Percentiles rank a stretch among this genome's conserved stretches.
Conservation (phyloP, 2,797 vertebrate species). For the Cottoperca gobio region DNA sequence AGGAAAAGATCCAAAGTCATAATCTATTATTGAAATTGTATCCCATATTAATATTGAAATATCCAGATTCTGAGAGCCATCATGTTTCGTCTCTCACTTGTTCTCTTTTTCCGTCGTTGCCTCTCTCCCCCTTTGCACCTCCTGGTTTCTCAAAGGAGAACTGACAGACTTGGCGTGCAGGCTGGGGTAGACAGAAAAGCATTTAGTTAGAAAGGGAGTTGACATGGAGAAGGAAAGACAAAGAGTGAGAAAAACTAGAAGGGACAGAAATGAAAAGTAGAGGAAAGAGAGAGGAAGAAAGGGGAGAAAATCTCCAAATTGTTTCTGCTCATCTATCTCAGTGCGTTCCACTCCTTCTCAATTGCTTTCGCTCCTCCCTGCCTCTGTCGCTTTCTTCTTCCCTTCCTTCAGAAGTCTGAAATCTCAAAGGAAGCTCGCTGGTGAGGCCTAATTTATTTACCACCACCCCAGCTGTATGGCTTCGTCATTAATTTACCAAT, state of each 20-base stretch:
- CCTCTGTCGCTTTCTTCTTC: slow-evolving; percentile 60
- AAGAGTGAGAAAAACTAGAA: slow-evolving; percentile 32
- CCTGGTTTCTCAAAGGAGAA: slow-evolving; percentile 52
- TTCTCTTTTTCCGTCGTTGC: slow-evolving; percentile 32
- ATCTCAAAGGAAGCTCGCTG: slow-evolving; percentile 64
- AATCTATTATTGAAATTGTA: slow-evolving; percentile 66
- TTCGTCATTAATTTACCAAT: slow-evolving; percentile 73
- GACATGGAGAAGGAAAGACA: slow-evolving; percentile 4
- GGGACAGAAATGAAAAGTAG: slow-evolving; percentile 22
- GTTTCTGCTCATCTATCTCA: slow-evolving; percentile 49
- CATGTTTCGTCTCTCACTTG: slow-evolving; percentile 50
- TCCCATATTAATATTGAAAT: slow-evolving; percentile 65
- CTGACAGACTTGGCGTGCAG: slow-evolving; percentile 49
- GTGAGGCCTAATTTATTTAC: slow-evolving; percentile 76
- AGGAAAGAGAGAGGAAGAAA: slow-evolving; percentile 19
- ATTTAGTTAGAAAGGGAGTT: slow-evolving; percentile 21
- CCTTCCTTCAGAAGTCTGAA: slow-evolving; percentile 70
- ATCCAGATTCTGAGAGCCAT: slow-evolving; percentile 56
- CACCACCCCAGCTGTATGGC: slow-evolving; percentile 60
- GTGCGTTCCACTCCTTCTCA: slow-evolving; percentile 41
- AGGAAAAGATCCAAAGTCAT: slow-evolving; percentile 49
- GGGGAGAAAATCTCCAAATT: slow-evolving; percentile 34
- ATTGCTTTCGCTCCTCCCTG: slow-evolving; percentile 36
- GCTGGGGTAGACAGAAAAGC: slow-evolving; percentile 36
- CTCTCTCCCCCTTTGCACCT: slow-evolving; percentile 35